Base-by-base conservation (phyloP, 1,140 invertebrate species). In the Centruroides vittatus region DNA sequence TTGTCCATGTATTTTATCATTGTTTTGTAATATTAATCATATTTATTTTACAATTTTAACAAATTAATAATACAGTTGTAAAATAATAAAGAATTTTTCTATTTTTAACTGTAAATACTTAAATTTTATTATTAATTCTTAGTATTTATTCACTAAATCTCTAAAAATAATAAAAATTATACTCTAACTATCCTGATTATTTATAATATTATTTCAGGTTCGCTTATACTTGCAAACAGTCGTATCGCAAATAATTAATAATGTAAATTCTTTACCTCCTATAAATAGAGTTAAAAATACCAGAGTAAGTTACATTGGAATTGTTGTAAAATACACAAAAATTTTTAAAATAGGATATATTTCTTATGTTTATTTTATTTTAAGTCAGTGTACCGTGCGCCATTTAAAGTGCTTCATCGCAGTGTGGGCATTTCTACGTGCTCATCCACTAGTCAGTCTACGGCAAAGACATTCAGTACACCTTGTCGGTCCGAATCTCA, bases 361-460 rank as follows among this genome's bases (percentile, higher is more conserved):
- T 51, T 51, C 0, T 51, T 13, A 51, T 7, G 11, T n/a, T 5
- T 51, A 13, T 51, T 35, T 13, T 46, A 8, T 51, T 64, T 90
- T 88, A 4, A 88, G 6, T 73, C 92, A 57, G 85, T 87, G 0
- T 93, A 92, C 70, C 83, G 71, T 56, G 84, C 83, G 67, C 78
- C 80, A 47, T 73, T 73, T 54, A 78, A 72, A 70, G 74, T 80
- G 35, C 78, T 82, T 3, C 76, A 86, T 64, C 74, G 90, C 56
- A 92, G 92, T 70, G 85, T 95, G 62, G 92, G 92, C 35, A 93
- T 96, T 63, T 94, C 92, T 13, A 92, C 90, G 0, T 92, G 90
- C 1, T 93, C 88, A 61, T 95, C 92, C 3, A 96, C 92, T 3
- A 93, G 89, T 10, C 78, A 89, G 58, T 94, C 91, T 50, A 96